These are phyloP conservation scores for Chondrilla cf. caribensis DNA, from an alignment of 37 sponge, comb jelly and placozoan genomes.

Conservation along the genomic window DNA sequence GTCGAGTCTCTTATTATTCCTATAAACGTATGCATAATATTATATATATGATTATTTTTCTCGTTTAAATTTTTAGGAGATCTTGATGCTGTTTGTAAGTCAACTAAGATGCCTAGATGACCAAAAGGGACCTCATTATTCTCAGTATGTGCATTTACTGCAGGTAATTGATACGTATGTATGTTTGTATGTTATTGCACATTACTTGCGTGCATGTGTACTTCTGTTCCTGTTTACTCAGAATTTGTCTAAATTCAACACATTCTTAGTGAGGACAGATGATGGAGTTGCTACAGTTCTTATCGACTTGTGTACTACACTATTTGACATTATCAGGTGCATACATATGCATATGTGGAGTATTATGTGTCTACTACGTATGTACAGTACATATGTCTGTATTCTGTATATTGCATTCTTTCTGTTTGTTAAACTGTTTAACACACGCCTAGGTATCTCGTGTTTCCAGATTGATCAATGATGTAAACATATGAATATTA, in stretches of 20 bases:
- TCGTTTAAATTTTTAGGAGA: constrained; percentile 53
- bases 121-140: constrained; percentile 43
- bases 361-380: no score
- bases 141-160: constrained; percentile 54
- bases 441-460: no score
- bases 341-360: no score
- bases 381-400: no score
- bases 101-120: constrained; percentile 72
- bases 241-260: constrained; percentile 56
- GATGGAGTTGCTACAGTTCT: constrained; percentile 60
- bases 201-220: background rate
- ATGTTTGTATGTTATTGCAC: background rate
- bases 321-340: constrained; percentile 67
- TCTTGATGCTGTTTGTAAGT: constrained; percentile 73
- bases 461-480: no score
- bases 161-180: constrained; percentile 41
- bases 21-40: no score
- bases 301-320: constrained; percentile 63
- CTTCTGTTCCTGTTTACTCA: background rate
- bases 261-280: constrained; percentile 59
- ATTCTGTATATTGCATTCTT: no score
- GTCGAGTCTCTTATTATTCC: constrained; percentile 35
- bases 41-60: no score
- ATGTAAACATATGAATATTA: no score
- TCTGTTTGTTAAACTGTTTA: no score